These are phyloP conservation scores for Eustalomyia histrio DNA, from an alignment of 2,888 invertebrate species.

Conservation along the genomic window DNA sequence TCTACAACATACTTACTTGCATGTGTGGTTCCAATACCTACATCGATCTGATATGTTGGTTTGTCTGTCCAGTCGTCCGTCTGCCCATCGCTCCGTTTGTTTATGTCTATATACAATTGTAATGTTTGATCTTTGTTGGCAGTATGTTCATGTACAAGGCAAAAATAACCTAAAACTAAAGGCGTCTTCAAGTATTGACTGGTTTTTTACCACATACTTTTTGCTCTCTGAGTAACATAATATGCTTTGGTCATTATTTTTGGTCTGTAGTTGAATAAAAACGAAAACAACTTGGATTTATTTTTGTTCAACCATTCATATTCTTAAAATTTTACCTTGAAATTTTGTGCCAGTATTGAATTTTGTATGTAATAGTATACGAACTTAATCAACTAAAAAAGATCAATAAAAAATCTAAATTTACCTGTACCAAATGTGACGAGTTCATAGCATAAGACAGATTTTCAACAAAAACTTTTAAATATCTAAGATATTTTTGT, in stretches of 20 bases:
- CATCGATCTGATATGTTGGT: slow-evolving; percentile 1
- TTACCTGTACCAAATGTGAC: not conserved
- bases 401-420: slow-evolving; percentile 1
- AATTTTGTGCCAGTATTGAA: slow-evolving; percentile 13
- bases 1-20: not conserved
- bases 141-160: slow-evolving; percentile 41
- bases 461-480: not conserved
- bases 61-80: not conserved
- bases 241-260: slow-evolving; percentile 24
- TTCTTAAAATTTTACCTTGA: slow-evolving; percentile 50
- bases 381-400: not conserved
- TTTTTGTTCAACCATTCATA: slow-evolving; percentile 34
- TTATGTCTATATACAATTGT: not conserved
- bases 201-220: slow-evolving; percentile 20
- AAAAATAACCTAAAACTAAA: slow-evolving; percentile 38
- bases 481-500: no score
- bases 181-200: slow-evolving; percentile 51
- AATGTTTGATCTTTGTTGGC: slow-evolving; percentile 42
- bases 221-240: slow-evolving; percentile 21
- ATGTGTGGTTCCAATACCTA: slow-evolving; percentile 11
- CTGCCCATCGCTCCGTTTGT: not conserved
- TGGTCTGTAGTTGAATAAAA: slow-evolving; percentile 17
- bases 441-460: not conserved
- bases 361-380: not conserved
- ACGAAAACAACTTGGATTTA: slow-evolving; percentile 13